phyloP scores from a whole-genome alignment of 2,797 vertebrate genomes.

The Sorex maritimensis region DNA sequence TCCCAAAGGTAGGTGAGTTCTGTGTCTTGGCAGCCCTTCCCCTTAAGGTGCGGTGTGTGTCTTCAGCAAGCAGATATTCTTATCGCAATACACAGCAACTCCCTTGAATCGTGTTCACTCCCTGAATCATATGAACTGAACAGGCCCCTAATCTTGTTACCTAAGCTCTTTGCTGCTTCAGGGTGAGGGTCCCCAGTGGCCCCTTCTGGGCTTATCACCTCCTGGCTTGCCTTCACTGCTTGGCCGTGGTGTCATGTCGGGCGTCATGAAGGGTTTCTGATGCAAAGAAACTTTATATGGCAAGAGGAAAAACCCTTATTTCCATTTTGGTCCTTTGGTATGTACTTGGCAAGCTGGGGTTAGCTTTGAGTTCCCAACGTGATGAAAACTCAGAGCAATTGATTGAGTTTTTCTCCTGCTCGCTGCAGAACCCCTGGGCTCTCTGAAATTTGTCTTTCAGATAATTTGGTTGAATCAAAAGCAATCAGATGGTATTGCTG shows the following conservation, averaged over 20 bases:
- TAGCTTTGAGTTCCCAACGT: constrained; percentile 35
- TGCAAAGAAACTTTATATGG: background rate
- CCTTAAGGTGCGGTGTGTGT: background rate
- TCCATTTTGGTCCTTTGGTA: background rate
- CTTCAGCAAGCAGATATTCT: constrained; percentile 64
- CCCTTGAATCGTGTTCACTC: constrained; percentile 48
- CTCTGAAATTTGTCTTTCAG: constrained; percentile 67
- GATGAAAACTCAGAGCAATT: background rate
- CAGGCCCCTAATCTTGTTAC: background rate
- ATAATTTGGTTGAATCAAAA: background rate
- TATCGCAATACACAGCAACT: background rate
- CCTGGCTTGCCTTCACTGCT: background rate
- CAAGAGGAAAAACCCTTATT: background rate
- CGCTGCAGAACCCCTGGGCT: background rate
- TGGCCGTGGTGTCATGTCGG: background rate
- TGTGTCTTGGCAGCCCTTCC: constrained; percentile 43
- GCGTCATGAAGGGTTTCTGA: background rate
- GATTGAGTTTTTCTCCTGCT: background rate
- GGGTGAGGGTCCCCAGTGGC: constrained; percentile 12
- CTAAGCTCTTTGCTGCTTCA: constrained; percentile 15
- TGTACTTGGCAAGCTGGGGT: constrained; percentile 20
- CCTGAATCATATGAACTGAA: background rate
- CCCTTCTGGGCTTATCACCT: background rate
- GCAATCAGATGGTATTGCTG: background rate
- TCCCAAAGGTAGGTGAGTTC: constrained; percentile 77